Evolutionary conservation across 2,797 vertebrate genomes (phyloP).

Genomic region (Podarcis lilfordi): DNA sequence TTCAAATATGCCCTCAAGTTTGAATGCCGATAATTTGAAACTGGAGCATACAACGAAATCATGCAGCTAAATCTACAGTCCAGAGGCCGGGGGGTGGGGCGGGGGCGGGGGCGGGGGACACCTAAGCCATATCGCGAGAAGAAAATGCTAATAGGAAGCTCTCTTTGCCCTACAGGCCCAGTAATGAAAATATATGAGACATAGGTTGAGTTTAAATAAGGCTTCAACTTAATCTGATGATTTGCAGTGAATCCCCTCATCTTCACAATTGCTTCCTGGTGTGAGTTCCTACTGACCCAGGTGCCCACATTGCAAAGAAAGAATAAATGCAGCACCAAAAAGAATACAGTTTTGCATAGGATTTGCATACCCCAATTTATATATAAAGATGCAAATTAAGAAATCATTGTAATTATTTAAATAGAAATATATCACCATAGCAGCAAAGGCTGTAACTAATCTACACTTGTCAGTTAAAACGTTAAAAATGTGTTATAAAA

Average conservation of each 20-base stretch:
- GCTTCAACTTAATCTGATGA: neutral
- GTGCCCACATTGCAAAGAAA: too few species aligned
- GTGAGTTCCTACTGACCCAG: too few species aligned
- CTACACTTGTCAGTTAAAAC: too few species aligned
- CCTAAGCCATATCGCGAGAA: conserved; percentile 7
- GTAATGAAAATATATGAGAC: neutral
- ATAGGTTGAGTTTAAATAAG: neutral
- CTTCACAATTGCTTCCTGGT: neutral
- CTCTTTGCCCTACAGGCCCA: neutral
- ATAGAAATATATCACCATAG: too few species aligned
- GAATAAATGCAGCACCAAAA: too few species aligned
- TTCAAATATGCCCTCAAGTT: conserved; percentile 41
- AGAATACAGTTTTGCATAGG: too few species aligned
- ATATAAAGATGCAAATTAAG: too few species aligned
- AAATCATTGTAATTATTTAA: too few species aligned
- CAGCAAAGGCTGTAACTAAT: too few species aligned
- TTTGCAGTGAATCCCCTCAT: neutral
- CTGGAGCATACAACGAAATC: neutral
- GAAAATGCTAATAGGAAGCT: conserved; percentile 20
- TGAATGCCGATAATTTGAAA: conserved; percentile 35
- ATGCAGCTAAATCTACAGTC: neutral
- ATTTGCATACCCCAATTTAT: too few species aligned
- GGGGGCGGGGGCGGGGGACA: neutral
- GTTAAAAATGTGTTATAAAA: too few species aligned
- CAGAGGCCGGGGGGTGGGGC: neutral